Evolutionary conservation across 1,140 invertebrate genomes (phyloP), one percentile per base, ranked within the genome.

Genomic region (Drosophila virilis): DNA sequence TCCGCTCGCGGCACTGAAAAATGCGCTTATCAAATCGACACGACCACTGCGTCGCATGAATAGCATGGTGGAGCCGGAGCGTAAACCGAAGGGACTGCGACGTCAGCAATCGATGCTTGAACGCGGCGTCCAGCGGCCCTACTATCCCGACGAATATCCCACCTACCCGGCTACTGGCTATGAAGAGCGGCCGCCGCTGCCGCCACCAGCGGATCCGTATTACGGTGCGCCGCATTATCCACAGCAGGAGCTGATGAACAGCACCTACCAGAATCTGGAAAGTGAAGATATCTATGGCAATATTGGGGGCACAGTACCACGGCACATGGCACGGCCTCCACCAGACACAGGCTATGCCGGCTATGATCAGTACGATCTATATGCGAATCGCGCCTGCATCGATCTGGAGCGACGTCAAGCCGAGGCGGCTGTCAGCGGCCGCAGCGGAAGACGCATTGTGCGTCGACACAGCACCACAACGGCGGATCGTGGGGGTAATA

Each of bases 51-150:
- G 91, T 1, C 76, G 92, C 3, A 92, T 92, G 88, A 91, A 91
- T 28, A 92, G 92, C 40, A 91, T 92, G 91, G 81, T 91, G 33
- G 91, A 92, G 52, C 86, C 89, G 46, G 92, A 92, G 43, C 55
- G 80, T 6, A 92, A 91, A 35, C 76, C 83, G 15, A 91, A 92
- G 35, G 78, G 78, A 8, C 32, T 92, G 17, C 71, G 90, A 0
- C 80, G 92, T 5, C 92, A 92, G 70, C 88, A 92, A 48, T 92
- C 92, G 28, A 92, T 92, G 92, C 72, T 92, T 40, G 92, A 92
- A 54, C 71, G 88, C 4, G 83, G 86, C 7, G 83, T 88, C 9
- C 80, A 84, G 38, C 75, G 91, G 12, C 90, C 90, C 12, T 91
- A 91, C 55, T 92, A 92, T 48, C 85, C 91, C 2, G 91, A 92